Evolutionary conservation across 2,888 invertebrate species (phyloP).

Genomic region (Ophraella communa): DNA sequence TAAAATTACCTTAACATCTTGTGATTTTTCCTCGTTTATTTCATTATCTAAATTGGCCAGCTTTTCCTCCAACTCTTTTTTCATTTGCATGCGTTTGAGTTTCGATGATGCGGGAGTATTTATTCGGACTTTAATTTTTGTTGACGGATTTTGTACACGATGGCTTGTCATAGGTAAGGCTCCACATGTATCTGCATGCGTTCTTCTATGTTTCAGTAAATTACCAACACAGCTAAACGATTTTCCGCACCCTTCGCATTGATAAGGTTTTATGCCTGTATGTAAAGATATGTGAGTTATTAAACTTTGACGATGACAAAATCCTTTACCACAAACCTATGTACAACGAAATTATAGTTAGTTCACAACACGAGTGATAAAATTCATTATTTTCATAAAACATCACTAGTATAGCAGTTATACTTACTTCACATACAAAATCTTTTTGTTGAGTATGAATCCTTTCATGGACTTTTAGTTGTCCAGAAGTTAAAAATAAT

Average conservation of each 20-base stretch:
- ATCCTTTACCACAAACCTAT: constrained; percentile 61
- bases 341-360: constrained; percentile 23
- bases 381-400: too few species aligned
- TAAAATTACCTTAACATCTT: constrained; percentile 13
- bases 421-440: constrained; percentile 52
- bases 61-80: constrained; percentile 40
- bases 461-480: constrained; percentile 54
- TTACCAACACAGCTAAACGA: constrained; percentile 62
- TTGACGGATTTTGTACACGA: constrained; percentile 50
- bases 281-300: constrained; percentile 62
- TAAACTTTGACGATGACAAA: constrained; percentile 61
- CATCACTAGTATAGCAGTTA: not conserved
- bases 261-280: constrained; percentile 61
- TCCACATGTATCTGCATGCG: constrained; percentile 61
- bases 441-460: constrained; percentile 55
- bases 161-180: constrained; percentile 51
- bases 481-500: constrained; percentile 51
- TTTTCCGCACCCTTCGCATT: constrained; percentile 60
- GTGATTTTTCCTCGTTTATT: constrained; percentile 17
- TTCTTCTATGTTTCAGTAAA: constrained; percentile 61
- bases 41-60: constrained; percentile 35
- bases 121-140: constrained; percentile 51
- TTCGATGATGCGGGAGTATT: constrained; percentile 51
- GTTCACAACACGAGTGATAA: not conserved
- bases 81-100: constrained; percentile 43